Evolutionary conservation across 2,888 invertebrate species (phyloP).

Genomic region (Hypomecis atomaria): DNA sequence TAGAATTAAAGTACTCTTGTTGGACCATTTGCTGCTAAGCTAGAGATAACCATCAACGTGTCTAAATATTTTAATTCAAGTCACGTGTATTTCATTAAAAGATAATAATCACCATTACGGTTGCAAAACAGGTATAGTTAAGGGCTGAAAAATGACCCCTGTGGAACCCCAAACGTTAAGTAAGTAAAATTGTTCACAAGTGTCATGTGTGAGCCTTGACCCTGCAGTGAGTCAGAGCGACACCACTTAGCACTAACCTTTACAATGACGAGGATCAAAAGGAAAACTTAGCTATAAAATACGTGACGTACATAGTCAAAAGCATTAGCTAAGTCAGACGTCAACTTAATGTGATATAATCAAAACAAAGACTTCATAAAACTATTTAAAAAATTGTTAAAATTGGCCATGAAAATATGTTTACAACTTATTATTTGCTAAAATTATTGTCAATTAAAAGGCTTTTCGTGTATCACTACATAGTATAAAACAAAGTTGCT

Average conservation of each 20-base stretch:
- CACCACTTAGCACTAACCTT: conserved; percentile 55
- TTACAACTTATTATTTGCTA: too few relatives aligned
- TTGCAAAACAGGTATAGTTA: conserved; percentile 40
- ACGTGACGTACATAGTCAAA: conserved; percentile 55
- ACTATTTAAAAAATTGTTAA: background rate
- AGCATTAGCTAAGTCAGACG: conserved; percentile 48
- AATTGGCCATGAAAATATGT: too few relatives aligned
- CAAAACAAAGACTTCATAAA: too few relatives aligned
- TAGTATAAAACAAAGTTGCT: too few relatives aligned
- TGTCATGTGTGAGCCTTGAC: conserved; percentile 54
- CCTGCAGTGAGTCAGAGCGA: conserved; percentile 57
- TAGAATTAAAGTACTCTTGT: background rate
- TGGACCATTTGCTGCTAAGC: conserved; percentile 1
- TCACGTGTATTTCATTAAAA: background rate
- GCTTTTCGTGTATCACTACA: too few relatives aligned
- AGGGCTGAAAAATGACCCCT: conserved; percentile 51
- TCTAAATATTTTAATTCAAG: background rate
- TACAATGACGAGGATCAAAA: conserved; percentile 48
- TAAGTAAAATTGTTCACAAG: conserved; percentile 35
- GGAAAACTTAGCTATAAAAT: conserved; percentile 51
- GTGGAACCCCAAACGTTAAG: conserved; percentile 56
- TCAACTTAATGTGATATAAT: conserved; percentile 9
- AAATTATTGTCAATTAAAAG: too few relatives aligned
- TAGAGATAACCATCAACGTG: background rate
- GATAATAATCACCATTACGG: background rate